Percentiles rank a stretch among this genome's conserved stretches.
Evolutionary conservation across 1,140 invertebrate genomes (phyloP).

Genomic region (Brachionus rubens): DNA sequence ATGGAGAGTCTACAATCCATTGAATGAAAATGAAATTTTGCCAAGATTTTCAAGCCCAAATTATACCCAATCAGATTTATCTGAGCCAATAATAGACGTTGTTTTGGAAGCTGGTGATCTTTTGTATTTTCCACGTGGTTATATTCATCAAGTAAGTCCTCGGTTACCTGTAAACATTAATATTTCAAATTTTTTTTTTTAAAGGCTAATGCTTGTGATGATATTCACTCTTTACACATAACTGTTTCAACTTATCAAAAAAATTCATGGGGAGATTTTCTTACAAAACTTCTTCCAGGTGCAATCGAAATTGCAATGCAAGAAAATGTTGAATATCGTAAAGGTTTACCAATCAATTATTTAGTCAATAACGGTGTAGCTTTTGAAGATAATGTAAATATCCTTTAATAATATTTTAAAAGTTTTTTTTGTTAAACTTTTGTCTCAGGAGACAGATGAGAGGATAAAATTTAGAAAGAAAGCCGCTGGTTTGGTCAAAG

Average conservation of each 20-base stretch:
- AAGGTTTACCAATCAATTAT: conserved; percentile 76
- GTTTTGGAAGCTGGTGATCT: conserved; percentile 80
- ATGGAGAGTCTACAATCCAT: conserved; percentile 78
- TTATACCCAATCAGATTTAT: conserved; percentile 72
- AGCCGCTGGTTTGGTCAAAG: conserved; percentile 66
- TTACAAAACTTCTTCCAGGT: conserved; percentile 68
- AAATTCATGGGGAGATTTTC: conserved; percentile 80
- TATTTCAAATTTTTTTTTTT: conserved; percentile 6
- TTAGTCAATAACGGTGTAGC: conserved; percentile 68
- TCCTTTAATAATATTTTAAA: neutral
- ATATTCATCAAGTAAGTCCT: conserved; percentile 72
- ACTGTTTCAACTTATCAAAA: conserved; percentile 87
- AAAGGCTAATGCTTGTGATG: conserved; percentile 70
- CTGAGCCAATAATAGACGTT: conserved; percentile 75
- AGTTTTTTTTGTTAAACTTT: neutral
- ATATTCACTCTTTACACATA: conserved; percentile 82
- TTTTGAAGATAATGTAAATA: conserved; percentile 41
- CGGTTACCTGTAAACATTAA: neutral
- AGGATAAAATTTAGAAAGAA: conserved; percentile 65
- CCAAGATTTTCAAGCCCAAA: conserved; percentile 76
- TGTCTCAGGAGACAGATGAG: conserved; percentile 53
- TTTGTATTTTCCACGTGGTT: conserved; percentile 83
- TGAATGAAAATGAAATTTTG: conserved; percentile 65
- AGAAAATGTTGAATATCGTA: conserved; percentile 70
- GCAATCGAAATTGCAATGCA: conserved; percentile 72